These are phyloP conservation scores for Sinodicranocentrus sp. DNA, from an alignment of 2,888 invertebrate species.

Conservation along the genomic window DNA sequence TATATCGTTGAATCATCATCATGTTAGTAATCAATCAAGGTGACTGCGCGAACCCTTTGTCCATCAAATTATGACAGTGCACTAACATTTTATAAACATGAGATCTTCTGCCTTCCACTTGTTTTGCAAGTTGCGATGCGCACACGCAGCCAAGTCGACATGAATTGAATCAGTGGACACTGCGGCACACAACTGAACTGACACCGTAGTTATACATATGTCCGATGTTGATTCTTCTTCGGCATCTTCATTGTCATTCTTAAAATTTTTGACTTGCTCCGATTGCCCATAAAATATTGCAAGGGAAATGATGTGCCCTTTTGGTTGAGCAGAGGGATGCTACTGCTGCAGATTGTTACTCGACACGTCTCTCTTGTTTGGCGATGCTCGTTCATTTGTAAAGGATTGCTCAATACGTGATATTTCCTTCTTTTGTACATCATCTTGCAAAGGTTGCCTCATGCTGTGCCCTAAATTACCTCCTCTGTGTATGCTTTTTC, in stretches of 20 bases:
- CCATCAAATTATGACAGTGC: slow-evolving; percentile 63
- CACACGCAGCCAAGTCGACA: background rate
- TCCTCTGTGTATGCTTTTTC: slow-evolving; percentile 50
- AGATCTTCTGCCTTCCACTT: slow-evolving; percentile 47
- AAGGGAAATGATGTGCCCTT: slow-evolving; percentile 6
- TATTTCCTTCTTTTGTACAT: slow-evolving; percentile 69
- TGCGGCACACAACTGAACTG: background rate
- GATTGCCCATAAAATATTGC: slow-evolving; percentile 52
- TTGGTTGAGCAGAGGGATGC: background rate
- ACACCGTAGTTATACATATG: background rate
- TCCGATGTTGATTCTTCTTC: slow-evolving; percentile 43
- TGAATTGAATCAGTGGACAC: background rate
- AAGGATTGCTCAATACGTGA: slow-evolving; percentile 67
- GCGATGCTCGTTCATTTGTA: slow-evolving; percentile 63
- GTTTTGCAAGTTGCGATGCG: background rate
- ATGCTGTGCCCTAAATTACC: slow-evolving; percentile 73
- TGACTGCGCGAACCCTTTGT: slow-evolving; percentile 61
- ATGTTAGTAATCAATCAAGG: slow-evolving; percentile 65
- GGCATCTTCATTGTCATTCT: slow-evolving; percentile 13
- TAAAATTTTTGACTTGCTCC: slow-evolving; percentile 34
- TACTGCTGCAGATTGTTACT: slow-evolving; percentile 24
- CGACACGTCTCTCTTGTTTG: slow-evolving; percentile 35
- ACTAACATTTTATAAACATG: slow-evolving; percentile 51
- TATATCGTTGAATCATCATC: background rate
- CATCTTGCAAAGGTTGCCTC: slow-evolving; percentile 66